A percentile compares a stretch with the other conserved stretches of the same genome.
phyloP scores from a whole-genome alignment of 2,797 vertebrate genomes.

The Hemitrygon akajei region DNA sequence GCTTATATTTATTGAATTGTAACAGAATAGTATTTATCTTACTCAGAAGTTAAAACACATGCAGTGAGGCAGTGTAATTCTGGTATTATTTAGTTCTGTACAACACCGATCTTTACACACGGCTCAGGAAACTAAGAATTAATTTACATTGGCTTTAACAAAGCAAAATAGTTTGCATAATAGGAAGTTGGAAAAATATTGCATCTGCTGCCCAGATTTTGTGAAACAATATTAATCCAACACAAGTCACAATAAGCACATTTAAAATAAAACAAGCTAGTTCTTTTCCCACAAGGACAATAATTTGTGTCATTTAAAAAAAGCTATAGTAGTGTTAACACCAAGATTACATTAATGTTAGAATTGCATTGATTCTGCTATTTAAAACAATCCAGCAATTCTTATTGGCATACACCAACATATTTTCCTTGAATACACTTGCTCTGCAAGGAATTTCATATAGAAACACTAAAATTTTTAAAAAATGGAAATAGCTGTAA shows the following conservation, averaged over 20 bases:
- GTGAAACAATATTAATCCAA: neutral
- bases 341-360: neutral
- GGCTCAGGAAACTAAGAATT: constrained; percentile 14
- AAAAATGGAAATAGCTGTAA: neutral
- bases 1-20: neutral
- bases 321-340: neutral
- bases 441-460: neutral
- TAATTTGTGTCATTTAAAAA: neutral
- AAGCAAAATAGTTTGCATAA: neutral
- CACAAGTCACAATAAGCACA: too few species aligned
- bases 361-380: neutral
- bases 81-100: neutral
- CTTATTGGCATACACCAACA: neutral
- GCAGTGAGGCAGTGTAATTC: neutral
- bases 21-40: too few species aligned
- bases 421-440: neutral
- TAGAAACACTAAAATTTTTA: neutral
- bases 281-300: too few species aligned
- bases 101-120: neutral
- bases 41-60: neutral
- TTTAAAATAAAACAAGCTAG: neutral
- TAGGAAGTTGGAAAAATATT: neutral
- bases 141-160: constrained; percentile 11
- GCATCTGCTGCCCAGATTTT: neutral
- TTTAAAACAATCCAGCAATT: neutral